Base-by-base conservation (phyloP, 2,113 vertebrate genomes). In the Sceloporus undulatus region DNA sequence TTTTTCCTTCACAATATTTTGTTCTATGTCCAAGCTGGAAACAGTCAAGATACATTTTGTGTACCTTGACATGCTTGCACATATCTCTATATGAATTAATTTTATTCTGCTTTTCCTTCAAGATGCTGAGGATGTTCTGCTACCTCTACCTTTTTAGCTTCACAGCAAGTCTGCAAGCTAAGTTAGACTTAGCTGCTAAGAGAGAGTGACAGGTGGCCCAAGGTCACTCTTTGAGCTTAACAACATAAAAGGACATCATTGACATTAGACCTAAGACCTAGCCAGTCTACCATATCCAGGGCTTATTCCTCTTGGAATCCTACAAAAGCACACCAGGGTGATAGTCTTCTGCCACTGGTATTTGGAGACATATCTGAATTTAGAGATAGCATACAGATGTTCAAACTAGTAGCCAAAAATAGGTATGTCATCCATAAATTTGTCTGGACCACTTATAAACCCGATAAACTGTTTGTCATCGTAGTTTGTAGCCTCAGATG, bases 1-100 rank as follows among this genome's bases (percentile, higher is more conserved):
- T 71, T 68, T 85, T 23, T 9, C 2, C 2, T 1, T 0, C 70
- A 14, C 10, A 59, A 59, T 62, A 3, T 0, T 1, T 29, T 9
- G 10, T 27, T 81, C 2, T 27, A 5, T 85, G 90, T 59, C 65
- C 84, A 79, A 84, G 16, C 23, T 59, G 2, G 70, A 52, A 54
- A 34, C 21, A 11, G 73, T 42, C 3, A 27, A 59, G n/a, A 18
- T 34, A 19, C 9, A 4, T 4, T 56, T 25, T 56, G 48, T 5
- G 23, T 2, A 62, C 19, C 54, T 42, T 85, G 34, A 9, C n/a
- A 23, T 59, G 59, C 9, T 59, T 38, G 52, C 21, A 56, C n/a
- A 74, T 70, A 29, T 70, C 38, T 48, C 18, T 21, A 9, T 38
- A 59, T 62, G 8, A 11, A 65, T 34, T 34, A 40, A 48, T 48